Evolutionary conservation across 2,888 invertebrate genomes (phyloP).

Genomic region (Maniola hyperantus): DNA sequence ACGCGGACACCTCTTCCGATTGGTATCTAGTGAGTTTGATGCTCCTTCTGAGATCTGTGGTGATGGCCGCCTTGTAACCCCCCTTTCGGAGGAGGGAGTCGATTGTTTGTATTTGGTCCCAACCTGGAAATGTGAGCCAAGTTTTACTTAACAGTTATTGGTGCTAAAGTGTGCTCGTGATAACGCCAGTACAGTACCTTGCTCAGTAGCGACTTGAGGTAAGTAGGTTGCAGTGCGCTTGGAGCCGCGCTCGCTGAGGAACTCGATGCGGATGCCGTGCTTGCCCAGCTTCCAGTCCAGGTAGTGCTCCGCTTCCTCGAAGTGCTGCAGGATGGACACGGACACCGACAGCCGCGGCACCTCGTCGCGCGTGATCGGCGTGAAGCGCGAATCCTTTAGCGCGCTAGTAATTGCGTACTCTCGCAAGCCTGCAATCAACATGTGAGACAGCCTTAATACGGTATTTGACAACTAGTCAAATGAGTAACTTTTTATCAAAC

Average conservation of each 20-base stretch:
- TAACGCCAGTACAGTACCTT: conserved; percentile 64
- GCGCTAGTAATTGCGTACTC: conserved; percentile 99
- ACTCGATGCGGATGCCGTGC: conserved; percentile 99
- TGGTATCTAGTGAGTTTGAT: conserved; percentile 98
- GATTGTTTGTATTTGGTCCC: conserved; percentile 99
- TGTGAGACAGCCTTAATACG: not conserved
- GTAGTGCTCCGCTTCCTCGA: conserved; percentile 97
- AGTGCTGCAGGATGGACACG: conserved; percentile 97
- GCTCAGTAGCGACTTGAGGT: conserved; percentile 98
- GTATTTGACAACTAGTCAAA: too few relatives aligned
- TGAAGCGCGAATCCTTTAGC: conserved; percentile 98
- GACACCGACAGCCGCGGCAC: conserved; percentile 95
- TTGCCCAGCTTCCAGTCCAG: conserved; percentile 98
- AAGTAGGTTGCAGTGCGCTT: conserved; percentile 98
- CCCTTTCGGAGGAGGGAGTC: conserved; percentile 98
- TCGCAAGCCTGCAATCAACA: conserved; percentile 86
- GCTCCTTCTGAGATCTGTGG: conserved; percentile 92
- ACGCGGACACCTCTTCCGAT: conserved; percentile 96
- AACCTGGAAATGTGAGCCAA: conserved; percentile 85
- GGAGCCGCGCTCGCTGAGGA: conserved; percentile 95
- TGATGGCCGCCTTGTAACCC: conserved; percentile 95
- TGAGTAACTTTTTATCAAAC: too few relatives aligned
- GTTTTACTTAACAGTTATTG: too few relatives aligned
- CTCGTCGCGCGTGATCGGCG: conserved; percentile 97
- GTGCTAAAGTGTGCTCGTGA: too few relatives aligned